Conservation (phyloP, 1,140 invertebrate genomes). For the Aphaenogaster ashmeadi region DNA sequence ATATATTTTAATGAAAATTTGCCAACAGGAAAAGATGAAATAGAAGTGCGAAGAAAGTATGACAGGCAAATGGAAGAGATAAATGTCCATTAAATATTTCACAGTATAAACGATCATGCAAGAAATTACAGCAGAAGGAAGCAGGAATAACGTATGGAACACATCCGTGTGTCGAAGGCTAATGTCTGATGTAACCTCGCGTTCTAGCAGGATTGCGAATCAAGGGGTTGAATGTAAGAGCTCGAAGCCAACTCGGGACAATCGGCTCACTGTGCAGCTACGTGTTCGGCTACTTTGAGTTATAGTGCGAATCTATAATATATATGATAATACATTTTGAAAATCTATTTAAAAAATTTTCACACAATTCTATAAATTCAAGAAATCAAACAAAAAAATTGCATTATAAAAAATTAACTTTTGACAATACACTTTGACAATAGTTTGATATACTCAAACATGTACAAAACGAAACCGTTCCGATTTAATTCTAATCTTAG, state of each 20-base stretch:
- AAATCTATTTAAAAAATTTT: not conserved
- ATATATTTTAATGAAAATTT: not conserved
- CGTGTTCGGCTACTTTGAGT: slow-evolving; percentile 76
- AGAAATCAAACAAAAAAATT: not conserved
- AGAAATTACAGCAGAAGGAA: slow-evolving; percentile 65
- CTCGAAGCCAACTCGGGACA: slow-evolving; percentile 65
- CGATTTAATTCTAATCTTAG: not conserved
- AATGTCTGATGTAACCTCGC: slow-evolving; percentile 78
- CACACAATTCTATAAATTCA: not conserved
- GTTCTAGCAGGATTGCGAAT: slow-evolving; percentile 70
- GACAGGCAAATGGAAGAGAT: not conserved
- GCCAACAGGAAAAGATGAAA: not conserved
- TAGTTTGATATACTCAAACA: not conserved
- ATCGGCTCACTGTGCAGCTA: slow-evolving; percentile 77
- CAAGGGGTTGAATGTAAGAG: slow-evolving; percentile 73
- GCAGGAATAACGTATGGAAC: slow-evolving; percentile 70
- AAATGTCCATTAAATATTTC: slow-evolving; percentile 58
- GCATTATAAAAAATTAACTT: not conserved
- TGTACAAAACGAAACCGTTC: not conserved
- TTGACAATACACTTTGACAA: not conserved
- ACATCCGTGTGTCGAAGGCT: slow-evolving; percentile 73
- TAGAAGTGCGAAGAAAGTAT: not conserved
- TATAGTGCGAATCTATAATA: not conserved
- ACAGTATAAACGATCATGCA: slow-evolving; percentile 57
- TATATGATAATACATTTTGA: not conserved